Conservation (phyloP, 2,888 invertebrate species). For the Melinopterus prodromus region DNA sequence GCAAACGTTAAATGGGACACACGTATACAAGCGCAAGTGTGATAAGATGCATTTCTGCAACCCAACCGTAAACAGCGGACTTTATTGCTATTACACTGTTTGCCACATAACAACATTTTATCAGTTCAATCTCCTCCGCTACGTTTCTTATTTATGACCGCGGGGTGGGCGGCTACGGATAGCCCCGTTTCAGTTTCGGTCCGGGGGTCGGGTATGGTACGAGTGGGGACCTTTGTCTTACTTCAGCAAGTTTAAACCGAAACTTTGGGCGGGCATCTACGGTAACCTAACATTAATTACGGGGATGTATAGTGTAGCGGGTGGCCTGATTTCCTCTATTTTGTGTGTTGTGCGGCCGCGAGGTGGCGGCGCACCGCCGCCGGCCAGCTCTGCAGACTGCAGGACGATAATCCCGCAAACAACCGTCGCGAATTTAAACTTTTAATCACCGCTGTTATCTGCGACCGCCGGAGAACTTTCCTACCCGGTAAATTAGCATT, state of each 20-base stretch:
- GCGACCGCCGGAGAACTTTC: not conserved
- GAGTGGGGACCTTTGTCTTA: constrained; percentile 22
- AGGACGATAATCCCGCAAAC: constrained; percentile 35
- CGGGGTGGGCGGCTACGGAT: not conserved
- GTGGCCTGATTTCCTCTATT: constrained; percentile 22
- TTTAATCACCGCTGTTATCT: constrained; percentile 37
- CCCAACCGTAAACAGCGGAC: not conserved
- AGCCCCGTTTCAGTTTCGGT: not conserved
- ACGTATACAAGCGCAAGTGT: not conserved
- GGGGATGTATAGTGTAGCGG: constrained; percentile 20
- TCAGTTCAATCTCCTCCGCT: not conserved
- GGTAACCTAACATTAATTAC: constrained; percentile 39
- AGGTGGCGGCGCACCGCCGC: not conserved
- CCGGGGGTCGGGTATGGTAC: not conserved
- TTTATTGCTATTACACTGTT: not conserved
- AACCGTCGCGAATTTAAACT: constrained; percentile 35
- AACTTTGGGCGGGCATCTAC: constrained; percentile 13
- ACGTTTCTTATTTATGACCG: not conserved
- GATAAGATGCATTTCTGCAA: not conserved
- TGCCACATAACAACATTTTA: not conserved
- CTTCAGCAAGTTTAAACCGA: constrained; percentile 21
- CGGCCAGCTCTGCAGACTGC: constrained; percentile 16
- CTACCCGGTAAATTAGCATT: constrained; percentile 21
- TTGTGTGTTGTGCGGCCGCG: constrained; percentile 13
- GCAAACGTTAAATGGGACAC: not conserved